phyloP scores from a whole-genome alignment of 1,140 invertebrate species.

The Lineus longissimus region DNA sequence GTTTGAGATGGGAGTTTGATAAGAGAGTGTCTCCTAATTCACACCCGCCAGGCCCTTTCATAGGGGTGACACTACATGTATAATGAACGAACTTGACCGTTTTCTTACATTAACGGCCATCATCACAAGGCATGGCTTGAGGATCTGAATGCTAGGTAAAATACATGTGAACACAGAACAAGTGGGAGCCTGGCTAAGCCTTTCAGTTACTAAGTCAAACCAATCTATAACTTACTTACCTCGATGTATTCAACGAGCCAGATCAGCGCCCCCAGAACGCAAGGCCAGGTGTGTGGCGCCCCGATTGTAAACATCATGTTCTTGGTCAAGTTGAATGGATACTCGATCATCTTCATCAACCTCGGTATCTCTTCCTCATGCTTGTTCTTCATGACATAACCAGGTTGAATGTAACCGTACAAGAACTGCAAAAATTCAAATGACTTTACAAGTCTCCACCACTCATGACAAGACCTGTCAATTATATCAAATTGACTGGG shows the following conservation, averaged over 20 bases:
- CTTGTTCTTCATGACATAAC: slow-evolving; percentile 33
- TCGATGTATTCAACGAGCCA: slow-evolving; percentile 42
- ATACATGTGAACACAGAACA: too few relatives aligned
- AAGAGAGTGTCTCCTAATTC: too few relatives aligned
- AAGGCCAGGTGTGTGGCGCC: slow-evolving; percentile 46
- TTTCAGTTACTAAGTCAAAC: too few relatives aligned
- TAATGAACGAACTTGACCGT: too few relatives aligned
- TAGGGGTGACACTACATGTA: too few relatives aligned
- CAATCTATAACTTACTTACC: slow-evolving; percentile 22
- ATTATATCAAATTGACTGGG: neutral
- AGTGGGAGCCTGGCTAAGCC: too few relatives aligned
- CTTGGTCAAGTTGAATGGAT: slow-evolving; percentile 43
- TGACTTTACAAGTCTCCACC: neutral
- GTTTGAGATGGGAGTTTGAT: too few relatives aligned
- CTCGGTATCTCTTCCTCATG: slow-evolving; percentile 46
- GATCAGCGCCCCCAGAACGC: slow-evolving; percentile 36
- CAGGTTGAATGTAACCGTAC: slow-evolving; percentile 27
- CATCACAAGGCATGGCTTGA: too few relatives aligned
- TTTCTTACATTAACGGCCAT: too few relatives aligned
- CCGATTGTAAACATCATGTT: slow-evolving; percentile 42
- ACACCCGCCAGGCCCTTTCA: too few relatives aligned
- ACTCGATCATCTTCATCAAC: slow-evolving; percentile 38
- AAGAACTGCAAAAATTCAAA: slow-evolving; percentile 38
- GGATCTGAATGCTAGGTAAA: too few relatives aligned
- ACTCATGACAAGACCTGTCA: neutral